Evolutionary conservation across 2,888 invertebrate genomes (phyloP).

Genomic region (Poecilus cupreus): DNA sequence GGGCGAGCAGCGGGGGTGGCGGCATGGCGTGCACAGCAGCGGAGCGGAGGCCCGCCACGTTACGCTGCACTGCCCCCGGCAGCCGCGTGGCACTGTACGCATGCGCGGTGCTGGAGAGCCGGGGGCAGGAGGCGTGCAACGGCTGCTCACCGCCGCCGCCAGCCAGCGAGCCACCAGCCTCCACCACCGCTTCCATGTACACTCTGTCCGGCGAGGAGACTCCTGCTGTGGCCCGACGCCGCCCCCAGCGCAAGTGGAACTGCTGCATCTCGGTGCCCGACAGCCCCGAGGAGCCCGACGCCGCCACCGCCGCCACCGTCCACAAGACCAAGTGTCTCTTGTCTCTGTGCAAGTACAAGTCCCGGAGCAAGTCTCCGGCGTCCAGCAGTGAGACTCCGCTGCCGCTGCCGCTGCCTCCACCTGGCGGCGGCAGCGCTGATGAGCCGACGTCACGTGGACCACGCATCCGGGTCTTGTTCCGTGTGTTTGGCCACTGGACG

Average conservation of each 20-base stretch:
- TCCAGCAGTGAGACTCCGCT: conserved; percentile 60
- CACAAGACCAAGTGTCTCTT: conserved; percentile 69
- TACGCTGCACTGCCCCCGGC: conserved; percentile 65
- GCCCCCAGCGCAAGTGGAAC: conserved; percentile 76
- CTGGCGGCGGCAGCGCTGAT: neutral
- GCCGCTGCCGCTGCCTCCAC: neutral
- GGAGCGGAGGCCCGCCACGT: conserved; percentile 70
- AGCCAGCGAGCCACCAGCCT: neutral
- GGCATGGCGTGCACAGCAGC: conserved; percentile 65
- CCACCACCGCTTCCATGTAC: conserved; percentile 64
- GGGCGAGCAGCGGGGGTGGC: neutral
- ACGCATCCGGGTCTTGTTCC: conserved; percentile 69
- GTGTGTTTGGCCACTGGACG: conserved; percentile 65
- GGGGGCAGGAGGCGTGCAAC: conserved; percentile 39
- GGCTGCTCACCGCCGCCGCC: neutral
- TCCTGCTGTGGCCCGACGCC: conserved; percentile 66
- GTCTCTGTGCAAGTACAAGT: conserved; percentile 68
- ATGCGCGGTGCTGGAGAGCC: conserved; percentile 50
- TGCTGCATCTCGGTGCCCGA: conserved; percentile 77
- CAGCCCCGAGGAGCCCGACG: conserved; percentile 76
- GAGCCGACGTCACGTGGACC: neutral
- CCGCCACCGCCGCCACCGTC: conserved; percentile 67
- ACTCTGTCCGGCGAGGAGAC: neutral
- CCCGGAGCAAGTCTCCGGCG: conserved; percentile 60
- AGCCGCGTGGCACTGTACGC: conserved; percentile 70